Evolutionary conservation across 1,140 invertebrate species (phyloP).

Genomic region (Bactericera cockerelli): DNA sequence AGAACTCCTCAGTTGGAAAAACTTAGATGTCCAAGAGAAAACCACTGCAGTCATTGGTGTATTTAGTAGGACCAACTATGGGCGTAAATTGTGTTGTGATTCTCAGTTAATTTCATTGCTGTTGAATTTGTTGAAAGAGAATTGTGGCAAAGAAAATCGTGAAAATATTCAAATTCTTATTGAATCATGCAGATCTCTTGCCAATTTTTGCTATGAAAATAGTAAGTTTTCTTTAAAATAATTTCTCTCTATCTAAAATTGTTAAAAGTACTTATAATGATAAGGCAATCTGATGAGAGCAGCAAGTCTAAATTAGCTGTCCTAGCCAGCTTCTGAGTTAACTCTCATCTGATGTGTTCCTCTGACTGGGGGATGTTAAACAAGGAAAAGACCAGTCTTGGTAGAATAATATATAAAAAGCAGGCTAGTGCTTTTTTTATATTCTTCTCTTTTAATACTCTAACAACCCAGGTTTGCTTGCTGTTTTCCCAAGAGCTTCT

Average conservation of each 20-base stretch:
- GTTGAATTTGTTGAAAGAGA: neutral
- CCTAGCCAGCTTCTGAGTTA: slow-evolving; percentile 71
- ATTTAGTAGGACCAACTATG: slow-evolving; percentile 41
- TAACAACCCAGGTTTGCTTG: no score
- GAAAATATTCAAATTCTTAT: neutral
- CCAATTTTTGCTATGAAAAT: slow-evolving; percentile 79
- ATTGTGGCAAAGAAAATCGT: neutral
- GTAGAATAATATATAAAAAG: neutral
- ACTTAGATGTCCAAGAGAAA: neutral
- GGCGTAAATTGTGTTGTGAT: slow-evolving; percentile 58
- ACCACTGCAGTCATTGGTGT: neutral
- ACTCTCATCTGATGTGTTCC: no score
- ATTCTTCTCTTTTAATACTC: no score
- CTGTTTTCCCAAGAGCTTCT: no score
- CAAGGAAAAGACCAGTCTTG: slow-evolving; percentile 17
- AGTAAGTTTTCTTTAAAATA: slow-evolving; percentile 34
- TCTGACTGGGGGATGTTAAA: slow-evolving; percentile 70
- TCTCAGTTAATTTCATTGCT: neutral
- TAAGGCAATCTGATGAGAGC: neutral
- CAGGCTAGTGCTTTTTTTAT: no score
- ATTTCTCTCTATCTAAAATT: slow-evolving; percentile 3
- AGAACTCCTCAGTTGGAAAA: neutral
- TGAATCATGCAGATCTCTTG: slow-evolving; percentile 58
- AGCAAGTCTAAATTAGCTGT: slow-evolving; percentile 33
- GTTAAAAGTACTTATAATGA: neutral